A percentile compares a stretch with the other conserved stretches of the same genome.
Conservation (phyloP, 1,140 invertebrate species). For the Wasmannia auropunctata region DNA sequence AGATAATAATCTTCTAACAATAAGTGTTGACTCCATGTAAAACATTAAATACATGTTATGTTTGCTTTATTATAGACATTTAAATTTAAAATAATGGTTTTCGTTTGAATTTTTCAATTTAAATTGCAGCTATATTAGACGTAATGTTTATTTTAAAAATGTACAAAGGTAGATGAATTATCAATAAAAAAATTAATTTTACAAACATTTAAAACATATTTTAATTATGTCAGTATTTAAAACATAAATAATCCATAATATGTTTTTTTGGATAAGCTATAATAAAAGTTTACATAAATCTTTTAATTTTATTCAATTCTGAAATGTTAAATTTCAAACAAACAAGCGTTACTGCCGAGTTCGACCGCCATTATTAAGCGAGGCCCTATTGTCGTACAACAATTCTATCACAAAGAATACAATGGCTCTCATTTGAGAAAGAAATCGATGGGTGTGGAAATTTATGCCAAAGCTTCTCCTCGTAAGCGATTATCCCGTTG, state of each 20-base stretch:
- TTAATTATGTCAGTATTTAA: background rate
- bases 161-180: background rate
- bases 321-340: background rate
- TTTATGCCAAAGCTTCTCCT: slow-evolving; percentile 8
- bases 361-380: background rate
- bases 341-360: background rate
- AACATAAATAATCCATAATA: background rate
- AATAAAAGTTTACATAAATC: background rate
- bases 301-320: background rate
- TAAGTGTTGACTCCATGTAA: background rate
- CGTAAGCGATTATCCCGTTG: slow-evolving; percentile 37
- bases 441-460: background rate
- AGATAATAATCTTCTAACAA: background rate
- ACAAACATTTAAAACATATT: background rate
- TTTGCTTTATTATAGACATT: background rate
- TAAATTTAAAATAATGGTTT: background rate
- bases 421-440: slow-evolving; percentile 16
- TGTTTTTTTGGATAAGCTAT: background rate
- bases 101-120: background rate
- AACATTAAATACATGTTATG: background rate
- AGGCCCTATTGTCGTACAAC: background rate
- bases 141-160: background rate
- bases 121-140: background rate
- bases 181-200: background rate
- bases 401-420: slow-evolving; percentile 23